Conservation (phyloP, 2,113 vertebrate genomes). For the Eira barbara region DNA sequence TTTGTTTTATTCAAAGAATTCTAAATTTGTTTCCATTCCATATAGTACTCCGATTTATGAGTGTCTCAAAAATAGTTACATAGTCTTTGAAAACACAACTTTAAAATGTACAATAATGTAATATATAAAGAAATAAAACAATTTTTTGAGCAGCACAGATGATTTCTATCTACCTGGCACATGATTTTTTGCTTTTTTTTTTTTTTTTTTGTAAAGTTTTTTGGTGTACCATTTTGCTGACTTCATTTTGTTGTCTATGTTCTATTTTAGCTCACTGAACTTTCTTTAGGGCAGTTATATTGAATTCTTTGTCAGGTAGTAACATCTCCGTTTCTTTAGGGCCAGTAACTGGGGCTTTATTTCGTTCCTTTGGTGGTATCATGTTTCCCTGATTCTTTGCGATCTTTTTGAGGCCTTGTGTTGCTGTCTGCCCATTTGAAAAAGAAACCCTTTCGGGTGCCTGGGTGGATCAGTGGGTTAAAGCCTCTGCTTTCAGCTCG, state of each 20-base stretch:
- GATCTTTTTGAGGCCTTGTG: neutral
- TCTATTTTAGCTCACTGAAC: neutral
- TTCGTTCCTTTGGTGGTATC: neutral
- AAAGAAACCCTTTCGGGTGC: neutral
- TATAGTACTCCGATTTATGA: neutral
- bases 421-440: neutral
- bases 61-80: neutral
- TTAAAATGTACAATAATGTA: neutral
- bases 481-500: too few species aligned
- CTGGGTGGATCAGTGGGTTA: too few species aligned
- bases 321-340: neutral
- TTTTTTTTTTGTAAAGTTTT: rapidly evolving
- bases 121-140: neutral
- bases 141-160: neutral
- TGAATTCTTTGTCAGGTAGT: neutral
- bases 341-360: neutral
- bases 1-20: neutral
- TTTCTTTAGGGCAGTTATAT: neutral
- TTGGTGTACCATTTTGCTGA: neutral
- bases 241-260: neutral
- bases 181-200: neutral
- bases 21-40: neutral
- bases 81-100: neutral
- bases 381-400: neutral
- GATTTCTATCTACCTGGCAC: neutral